Evolutionary conservation across 2,113 vertebrate genomes (phyloP).

Genomic region (Struthio camelus): DNA sequence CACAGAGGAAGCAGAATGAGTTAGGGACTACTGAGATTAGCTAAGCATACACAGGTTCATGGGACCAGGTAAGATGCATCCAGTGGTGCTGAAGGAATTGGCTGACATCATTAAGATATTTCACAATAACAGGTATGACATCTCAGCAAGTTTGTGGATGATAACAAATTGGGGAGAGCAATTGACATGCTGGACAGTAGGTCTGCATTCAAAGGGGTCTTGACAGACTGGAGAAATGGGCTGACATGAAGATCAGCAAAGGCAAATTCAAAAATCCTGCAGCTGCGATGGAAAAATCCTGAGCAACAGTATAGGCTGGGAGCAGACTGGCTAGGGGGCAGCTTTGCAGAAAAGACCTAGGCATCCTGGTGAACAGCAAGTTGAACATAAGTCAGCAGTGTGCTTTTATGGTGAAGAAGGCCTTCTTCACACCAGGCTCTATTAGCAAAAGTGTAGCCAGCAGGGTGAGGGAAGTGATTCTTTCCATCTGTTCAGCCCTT

Average conservation of each 20-base stretch:
- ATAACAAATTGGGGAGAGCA: no score
- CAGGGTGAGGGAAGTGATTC: not conserved
- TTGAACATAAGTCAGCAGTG: not conserved
- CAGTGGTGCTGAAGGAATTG: not conserved
- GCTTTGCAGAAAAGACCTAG: not conserved
- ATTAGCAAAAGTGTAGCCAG: not conserved
- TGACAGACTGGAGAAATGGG: not conserved
- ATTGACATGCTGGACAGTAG: no score
- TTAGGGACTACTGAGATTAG: not conserved
- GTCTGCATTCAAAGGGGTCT: no score
- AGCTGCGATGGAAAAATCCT: not conserved
- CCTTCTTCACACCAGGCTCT: not conserved
- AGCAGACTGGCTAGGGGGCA: not conserved
- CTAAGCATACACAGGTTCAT: not conserved
- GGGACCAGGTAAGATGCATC: not conserved
- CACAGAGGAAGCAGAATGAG: no score
- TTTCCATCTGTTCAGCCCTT: not conserved
- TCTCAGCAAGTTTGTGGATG: no score
- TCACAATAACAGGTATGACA: no score
- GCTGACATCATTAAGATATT: not conserved
- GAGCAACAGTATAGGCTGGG: not conserved
- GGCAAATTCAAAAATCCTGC: not conserved
- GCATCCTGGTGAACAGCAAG: not conserved
- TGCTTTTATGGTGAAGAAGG: not conserved
- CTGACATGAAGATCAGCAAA: not conserved